Base-by-base conservation (phyloP, 2,888 invertebrate species). In the Lasiommata megera region DNA sequence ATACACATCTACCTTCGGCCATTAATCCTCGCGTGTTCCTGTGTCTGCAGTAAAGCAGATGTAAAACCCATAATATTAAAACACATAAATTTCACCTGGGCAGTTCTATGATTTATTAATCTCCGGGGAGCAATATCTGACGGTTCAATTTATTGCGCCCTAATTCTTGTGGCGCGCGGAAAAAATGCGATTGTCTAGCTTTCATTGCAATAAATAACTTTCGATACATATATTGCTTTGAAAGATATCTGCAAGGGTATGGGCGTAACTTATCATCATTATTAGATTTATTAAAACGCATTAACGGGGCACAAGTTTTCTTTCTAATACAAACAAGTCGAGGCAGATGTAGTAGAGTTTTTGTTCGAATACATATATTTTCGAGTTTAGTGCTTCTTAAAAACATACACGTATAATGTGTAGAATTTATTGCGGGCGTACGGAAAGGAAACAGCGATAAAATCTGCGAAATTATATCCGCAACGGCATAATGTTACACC, bases 91-190 rank as follows among this genome's bases (percentile, higher is more conserved):
- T 23, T 12, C 23, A 12, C 1, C 12, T 37, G 48, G 48, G 23
- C 36, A 18, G 18, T 37, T 36, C 48, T 23, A 48, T 48, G 48
- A 48, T 48, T 36, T 48, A 48, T 48, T 37, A 37, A 12, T 48
- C 36, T 18, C 48, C 18, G 36, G 48, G 23, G 23, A 48, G 48
- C 48, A 48, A 37, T 37, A 48, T 37, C 36, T 48, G 48, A 48
- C 48, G 36, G 23, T 48, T 36, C 18, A 48, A 48, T 48, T 37
- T 48, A 48, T 48, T 9, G 48, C 48, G 34, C 23, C 48, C 48
- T 37, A 37, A 37, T 37, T 37, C 17, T 37, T 37, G 37, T 14
- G 14, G 48, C 48, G 18, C 23, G 23, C 36, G 18, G 48, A 23
- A 37, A 48, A 37, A 36, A 48, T 48, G 23, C 9, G 36, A 48